Base-by-base conservation (phyloP, 2,888 invertebrate genomes). In the Limnephilus marmoratus region DNA sequence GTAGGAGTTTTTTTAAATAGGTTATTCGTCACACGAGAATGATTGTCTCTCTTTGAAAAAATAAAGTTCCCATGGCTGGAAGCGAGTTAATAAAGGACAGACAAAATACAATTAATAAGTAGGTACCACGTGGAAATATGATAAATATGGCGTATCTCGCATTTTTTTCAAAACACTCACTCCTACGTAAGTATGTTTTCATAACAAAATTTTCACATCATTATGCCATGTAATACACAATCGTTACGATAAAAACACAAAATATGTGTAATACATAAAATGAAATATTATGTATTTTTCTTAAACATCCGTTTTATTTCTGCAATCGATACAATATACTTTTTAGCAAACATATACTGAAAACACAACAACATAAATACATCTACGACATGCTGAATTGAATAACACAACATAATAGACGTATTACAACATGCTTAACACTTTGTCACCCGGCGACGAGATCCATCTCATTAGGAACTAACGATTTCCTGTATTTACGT, bases 401-500 rank as follows among this genome's bases (percentile, higher is more conserved):
- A 18, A 53, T 24, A 13, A 49, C 13, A 49, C 2, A 2, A 68
- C 24, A n/a, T 9, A 68, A 24, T 24, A 68, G 4, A 18, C 68
- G 18, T 68, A 68, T 15, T 49, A 15, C 68, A 68, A n/a, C 9
- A 24, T 68, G 24, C 24, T 68, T 68, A 68, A 68, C 68, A 68
- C 68, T 68, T 18, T 37, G 31, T 11, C 15, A 15, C 37, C 85
- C 37, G 41, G 11, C 13, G 41, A 85, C 82, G 3, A 31, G 34
- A 31, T 34, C 34, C 31, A 85, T 41, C 41, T 85, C 85, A 85
- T 82, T 34, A 82, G 5, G 85, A 85, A 85, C 18, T 85, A 85
- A 85, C 85, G 85, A 85, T 85, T 41, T 85, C 37, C 85, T 18
- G 0, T 85, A 85, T n/a, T 68, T 68, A 68, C 2, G n/a, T n/a